Evolutionary conservation across 2,888 invertebrate species (phyloP), one percentile per base, ranked within the genome.

Genomic region (Andrena bicolor): DNA sequence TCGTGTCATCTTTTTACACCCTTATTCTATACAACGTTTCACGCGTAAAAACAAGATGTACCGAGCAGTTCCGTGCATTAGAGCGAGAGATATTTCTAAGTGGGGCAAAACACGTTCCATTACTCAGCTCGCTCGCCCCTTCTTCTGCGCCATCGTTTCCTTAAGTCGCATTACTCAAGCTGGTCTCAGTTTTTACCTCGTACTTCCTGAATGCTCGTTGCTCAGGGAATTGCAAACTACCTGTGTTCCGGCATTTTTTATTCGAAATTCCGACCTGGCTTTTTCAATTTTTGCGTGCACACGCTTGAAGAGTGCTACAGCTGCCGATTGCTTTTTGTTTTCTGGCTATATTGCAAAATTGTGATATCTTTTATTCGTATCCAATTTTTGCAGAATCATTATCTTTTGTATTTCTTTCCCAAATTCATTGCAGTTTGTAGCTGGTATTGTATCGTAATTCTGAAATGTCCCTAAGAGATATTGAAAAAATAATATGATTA

Each of bases 51-150:
- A 76, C 73, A 80, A 73, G 72, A 64, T 58, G 61, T 68, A 68
- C 48, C 30, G 68, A 70, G 49, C 56, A 75, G 76, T 51, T 75
- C 61, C 41, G 76, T 60, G 78, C 70, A 74, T 84, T 81, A 86
- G 73, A 79, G 63, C 64, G 28, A 61, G 48, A 76, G 81, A 81
- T 77, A 49, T 81, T 86, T 86, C 75, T 66, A 70, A 65, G 69
- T 56, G 75, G 58, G 63, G 65, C 77, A 86, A 84, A 86, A 86
- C 84, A 75, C 66, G 81, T 79, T 69, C 66, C 86, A 79, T 86
- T 84, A 84, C 72, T 66, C 84, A 74, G 35, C 69, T 49, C 20
- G 63, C 73, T 56, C 73, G 56, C 28, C 28, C 66, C 64, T 61
- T n/a, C 65, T 26, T 83, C 56, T 41, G 58, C 60, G 6, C n/a